Evolutionary conservation across 2,113 vertebrate genomes (phyloP), one percentile per base, ranked within the genome.

Genomic region (Esox niger): DNA sequence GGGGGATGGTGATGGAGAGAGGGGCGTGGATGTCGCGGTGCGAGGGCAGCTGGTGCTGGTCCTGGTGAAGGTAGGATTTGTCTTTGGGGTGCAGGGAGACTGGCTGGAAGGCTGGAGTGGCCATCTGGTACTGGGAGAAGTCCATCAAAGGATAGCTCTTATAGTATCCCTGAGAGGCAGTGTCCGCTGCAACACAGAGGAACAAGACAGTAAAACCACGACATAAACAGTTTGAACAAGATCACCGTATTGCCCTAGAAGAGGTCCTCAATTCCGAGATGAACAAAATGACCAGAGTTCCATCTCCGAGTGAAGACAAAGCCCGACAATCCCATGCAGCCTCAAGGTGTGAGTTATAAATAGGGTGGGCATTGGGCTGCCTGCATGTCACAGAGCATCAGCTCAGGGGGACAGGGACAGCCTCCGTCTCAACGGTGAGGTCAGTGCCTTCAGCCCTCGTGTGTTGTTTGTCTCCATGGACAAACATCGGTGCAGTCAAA

Each of bases 121-220:
- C 75, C 27, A 75, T 75, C 46, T 88, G 87, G 74, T 90, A 88
- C 0, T 89, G 90, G 31, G 91, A 66, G 29, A 90, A 86, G 64
- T 97, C 94, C 31, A 90, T 79, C 27, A 88, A 80, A 0, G 92
- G 91, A 7, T 94, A 95, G 6, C 87, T 93, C 84, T 92, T 92
- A 80, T 93, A 96, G 90, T 94, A 94, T 74, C 94, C 91, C 32
- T 89, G 84, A 0, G 90, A 77, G 0, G 87, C 69, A 0, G 81
- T 92, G 75, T 95, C 95, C 73, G 93, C 70, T 90, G 67, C 75
- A 33, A 25, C 57, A 26, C 58, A 66, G 20, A 63, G 29, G 21
- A 29, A 17, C 20, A 13, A 65, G 32, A 57, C 43, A 32, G 58
- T 35, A 20, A 62, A 11, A 15, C 11, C 3, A 2, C 38, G 25